These are phyloP conservation scores for Craterocephalus amniculus DNA, from an alignment of 2,797 vertebrate species.

Conservation along the genomic window DNA sequence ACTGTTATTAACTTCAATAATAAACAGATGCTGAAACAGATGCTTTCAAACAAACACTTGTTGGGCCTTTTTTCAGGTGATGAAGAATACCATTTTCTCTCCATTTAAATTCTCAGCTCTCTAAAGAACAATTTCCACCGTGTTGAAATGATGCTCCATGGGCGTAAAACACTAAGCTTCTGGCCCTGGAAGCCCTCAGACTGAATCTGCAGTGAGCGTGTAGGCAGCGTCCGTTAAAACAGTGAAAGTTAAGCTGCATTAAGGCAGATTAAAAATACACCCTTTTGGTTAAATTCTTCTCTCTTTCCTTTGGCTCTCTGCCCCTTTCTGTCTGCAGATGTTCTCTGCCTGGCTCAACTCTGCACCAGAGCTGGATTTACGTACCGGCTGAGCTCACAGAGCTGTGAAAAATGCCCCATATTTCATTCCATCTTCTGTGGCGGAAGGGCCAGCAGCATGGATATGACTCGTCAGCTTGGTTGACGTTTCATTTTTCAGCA, in stretches of 20 bases:
- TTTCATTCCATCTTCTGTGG: slow-evolving; percentile 52
- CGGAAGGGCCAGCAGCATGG: slow-evolving; percentile 39
- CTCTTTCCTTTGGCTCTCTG: slow-evolving; percentile 30
- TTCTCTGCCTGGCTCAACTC: slow-evolving; percentile 53
- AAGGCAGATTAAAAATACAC: slow-evolving; percentile 54
- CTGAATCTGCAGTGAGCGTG: slow-evolving; percentile 53
- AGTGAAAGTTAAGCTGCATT: slow-evolving; percentile 40
- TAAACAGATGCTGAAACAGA: neutral
- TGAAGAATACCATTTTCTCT: slow-evolving; percentile 18
- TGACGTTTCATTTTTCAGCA: slow-evolving; percentile 25
- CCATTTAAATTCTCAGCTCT: slow-evolving; percentile 33
- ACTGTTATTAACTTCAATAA: neutral
- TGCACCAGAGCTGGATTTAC: slow-evolving; percentile 62
- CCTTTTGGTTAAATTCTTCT: slow-evolving; percentile 33
- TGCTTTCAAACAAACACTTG: slow-evolving; percentile 10
- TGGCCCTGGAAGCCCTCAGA: slow-evolving; percentile 39
- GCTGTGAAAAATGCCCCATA: slow-evolving; percentile 58
- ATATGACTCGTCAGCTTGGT: slow-evolving; percentile 29
- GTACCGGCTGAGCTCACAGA: slow-evolving; percentile 41
- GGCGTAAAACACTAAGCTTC: slow-evolving; percentile 31
- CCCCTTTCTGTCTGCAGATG: slow-evolving; percentile 52
- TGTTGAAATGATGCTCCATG: slow-evolving; percentile 36
- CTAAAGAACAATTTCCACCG: slow-evolving; percentile 13
- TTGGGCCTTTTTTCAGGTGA: neutral
- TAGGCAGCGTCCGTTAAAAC: slow-evolving; percentile 54